Base-by-base conservation (phyloP, 2,797 vertebrate genomes). In the Podargus strigoides region DNA sequence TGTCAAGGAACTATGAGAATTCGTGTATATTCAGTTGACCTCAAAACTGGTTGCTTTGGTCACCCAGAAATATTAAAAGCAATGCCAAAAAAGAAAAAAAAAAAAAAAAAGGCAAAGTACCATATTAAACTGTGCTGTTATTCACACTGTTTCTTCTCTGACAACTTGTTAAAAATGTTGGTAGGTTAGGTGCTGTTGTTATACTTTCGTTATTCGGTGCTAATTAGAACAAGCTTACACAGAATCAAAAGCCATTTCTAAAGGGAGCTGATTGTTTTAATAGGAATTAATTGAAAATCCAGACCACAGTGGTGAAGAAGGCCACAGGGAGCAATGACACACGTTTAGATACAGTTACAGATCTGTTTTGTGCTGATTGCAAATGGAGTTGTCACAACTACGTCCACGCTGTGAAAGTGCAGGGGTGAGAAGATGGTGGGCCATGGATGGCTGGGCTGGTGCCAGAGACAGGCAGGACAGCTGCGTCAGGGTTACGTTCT, bases 121-220 rank as follows among this genome's bases (percentile, higher is more conserved):
- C 83, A 53, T 96, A 90, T 92, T 90, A 92, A 94, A 93, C 50
- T 11, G 56, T 88, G 96, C 96, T 97, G 97, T 80, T 97, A 84
- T 98, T 98, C 98, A 97, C 97, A 97, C 98, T 68, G 49, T 77
- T 96, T 87, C 10, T 88, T 89, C 87, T 94, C 93, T 97, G 96
- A 97, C 97, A 98, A 96, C 97, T 97, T 96, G 97, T 94, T 95
- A 96, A 96, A 96, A 78, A 92, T 50, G 91, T 77, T 94, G 96
- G 96, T 95, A 89, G 95, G 87, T 93, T 96, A 97, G 97, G 97
- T 97, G 97, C 96, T 95, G 72, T 94, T 93, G 97, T 94, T 92
- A 92, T 76, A 91, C 96, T 97, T 97, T 95, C 42, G 60, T 96
- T 98, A 98, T 98, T 98, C 95, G 91, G 97, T 69, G 98, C 97